A percentile compares a stretch with the other conserved stretches of the same genome.
phyloP scores from a whole-genome alignment of 2,888 invertebrate species.

The Acrobasis repandana region DNA sequence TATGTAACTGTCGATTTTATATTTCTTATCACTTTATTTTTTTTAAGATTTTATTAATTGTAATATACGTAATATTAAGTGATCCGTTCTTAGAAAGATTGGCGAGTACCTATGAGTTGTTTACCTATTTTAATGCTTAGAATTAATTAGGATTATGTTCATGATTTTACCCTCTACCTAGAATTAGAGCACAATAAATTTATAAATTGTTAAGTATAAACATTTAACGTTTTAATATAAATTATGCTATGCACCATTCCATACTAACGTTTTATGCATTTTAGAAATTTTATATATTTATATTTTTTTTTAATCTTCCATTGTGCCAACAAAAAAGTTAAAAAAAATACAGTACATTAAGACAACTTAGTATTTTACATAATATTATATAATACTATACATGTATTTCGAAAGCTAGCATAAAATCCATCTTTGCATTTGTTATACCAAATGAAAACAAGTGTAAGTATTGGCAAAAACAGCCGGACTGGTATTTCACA shows the following conservation, averaged over 20 bases:
- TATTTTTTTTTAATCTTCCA: background rate
- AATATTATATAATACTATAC: too few relatives aligned
- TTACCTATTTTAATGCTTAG: background rate
- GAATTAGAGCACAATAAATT: background rate
- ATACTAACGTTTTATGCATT: background rate
- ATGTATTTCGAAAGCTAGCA: too few relatives aligned
- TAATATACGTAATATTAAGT: background rate
- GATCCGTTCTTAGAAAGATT: background rate
- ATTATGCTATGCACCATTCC: background rate
- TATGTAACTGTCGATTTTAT: constrained; percentile 18
- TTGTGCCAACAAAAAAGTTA: background rate
- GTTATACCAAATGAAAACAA: too few relatives aligned
- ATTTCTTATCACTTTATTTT: background rate
- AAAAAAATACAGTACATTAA: too few relatives aligned
- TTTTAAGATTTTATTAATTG: background rate
- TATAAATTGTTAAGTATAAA: background rate
- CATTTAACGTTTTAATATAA: background rate
- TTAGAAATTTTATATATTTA: background rate
- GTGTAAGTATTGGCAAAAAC: too few relatives aligned
- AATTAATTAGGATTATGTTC: background rate
- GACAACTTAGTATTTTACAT: too few relatives aligned
- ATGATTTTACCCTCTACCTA: background rate
- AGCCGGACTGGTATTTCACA: too few relatives aligned
- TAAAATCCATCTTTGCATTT: too few relatives aligned
- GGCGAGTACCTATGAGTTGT: background rate